phyloP scores from a whole-genome alignment of 2,113 vertebrate species.

The Scalopus aquaticus region DNA sequence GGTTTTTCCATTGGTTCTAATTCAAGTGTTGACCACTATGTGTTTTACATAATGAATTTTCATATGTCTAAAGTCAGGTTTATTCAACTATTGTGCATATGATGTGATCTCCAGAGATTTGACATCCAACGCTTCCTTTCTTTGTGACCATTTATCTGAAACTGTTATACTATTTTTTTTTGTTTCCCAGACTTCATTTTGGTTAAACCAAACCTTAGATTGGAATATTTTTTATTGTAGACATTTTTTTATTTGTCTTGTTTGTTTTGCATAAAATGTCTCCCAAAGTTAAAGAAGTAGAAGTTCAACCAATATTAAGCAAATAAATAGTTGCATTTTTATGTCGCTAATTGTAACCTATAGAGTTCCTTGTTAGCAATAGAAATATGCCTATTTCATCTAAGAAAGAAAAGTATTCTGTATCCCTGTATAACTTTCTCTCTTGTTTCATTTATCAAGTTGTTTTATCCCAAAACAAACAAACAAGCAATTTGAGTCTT shows the following conservation, averaged over 20 bases:
- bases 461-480: slow-evolving; percentile 64
- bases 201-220: neutral
- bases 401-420: slow-evolving; percentile 13
- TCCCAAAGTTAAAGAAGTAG: neutral
- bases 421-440: neutral
- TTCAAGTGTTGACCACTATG: neutral
- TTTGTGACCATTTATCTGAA: neutral
- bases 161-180: neutral
- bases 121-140: neutral
- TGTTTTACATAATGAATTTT: neutral
- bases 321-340: neutral
- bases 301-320: neutral
- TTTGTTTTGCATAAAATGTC: neutral
- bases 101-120: neutral
- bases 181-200: neutral
- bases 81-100: neutral
- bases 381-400: slow-evolving; percentile 13
- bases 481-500: slow-evolving; percentile 32
- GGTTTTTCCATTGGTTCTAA: neutral
- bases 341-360: neutral
- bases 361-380: neutral
- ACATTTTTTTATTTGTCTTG: neutral
- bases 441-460: neutral
- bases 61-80: neutral
- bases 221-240: neutral